A percentile compares a stretch with the other conserved stretches of the same genome.
phyloP scores from a whole-genome alignment of 2,113 vertebrate genomes.

The Tyrannus savana region DNA sequence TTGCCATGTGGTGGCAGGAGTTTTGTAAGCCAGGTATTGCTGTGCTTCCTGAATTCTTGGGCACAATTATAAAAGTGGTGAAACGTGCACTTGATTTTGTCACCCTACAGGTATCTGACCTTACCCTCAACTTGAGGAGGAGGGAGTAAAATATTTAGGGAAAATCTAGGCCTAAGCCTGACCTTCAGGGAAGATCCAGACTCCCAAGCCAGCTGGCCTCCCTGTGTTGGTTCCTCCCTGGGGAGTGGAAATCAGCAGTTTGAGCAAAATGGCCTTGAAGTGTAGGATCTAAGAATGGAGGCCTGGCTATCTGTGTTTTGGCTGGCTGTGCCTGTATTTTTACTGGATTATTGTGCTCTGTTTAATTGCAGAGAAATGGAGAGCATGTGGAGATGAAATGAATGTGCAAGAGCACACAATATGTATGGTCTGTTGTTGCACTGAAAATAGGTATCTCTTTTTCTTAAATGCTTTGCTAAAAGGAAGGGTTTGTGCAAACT shows the following conservation, averaged over 20 bases:
- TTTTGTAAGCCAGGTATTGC: neutral
- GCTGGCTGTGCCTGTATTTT: neutral
- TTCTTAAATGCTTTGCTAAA: neutral
- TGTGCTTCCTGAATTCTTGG: neutral
- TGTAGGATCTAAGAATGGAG: neutral
- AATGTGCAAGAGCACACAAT: neutral
- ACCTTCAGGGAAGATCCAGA: neutral
- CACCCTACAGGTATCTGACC: neutral
- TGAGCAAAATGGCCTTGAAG: neutral
- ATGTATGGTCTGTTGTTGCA: neutral
- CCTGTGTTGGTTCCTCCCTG: neutral
- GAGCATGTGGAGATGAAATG: neutral
- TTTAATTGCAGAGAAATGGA: neutral
- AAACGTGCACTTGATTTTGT: neutral
- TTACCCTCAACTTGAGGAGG: neutral
- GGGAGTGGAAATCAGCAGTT: neutral
- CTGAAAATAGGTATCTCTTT: neutral
- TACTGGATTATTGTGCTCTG: neutral
- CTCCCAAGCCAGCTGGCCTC: neutral
- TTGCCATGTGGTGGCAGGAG: neutral
- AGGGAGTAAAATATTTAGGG: neutral
- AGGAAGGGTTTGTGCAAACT: neutral
- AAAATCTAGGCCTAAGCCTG: neutral
- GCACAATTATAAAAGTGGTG: neutral
- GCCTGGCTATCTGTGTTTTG: neutral